Percentiles rank a stretch among this genome's conserved stretches.
phyloP scores from a whole-genome alignment of 2,113 vertebrate genomes.

The Gallinago undulata region DNA sequence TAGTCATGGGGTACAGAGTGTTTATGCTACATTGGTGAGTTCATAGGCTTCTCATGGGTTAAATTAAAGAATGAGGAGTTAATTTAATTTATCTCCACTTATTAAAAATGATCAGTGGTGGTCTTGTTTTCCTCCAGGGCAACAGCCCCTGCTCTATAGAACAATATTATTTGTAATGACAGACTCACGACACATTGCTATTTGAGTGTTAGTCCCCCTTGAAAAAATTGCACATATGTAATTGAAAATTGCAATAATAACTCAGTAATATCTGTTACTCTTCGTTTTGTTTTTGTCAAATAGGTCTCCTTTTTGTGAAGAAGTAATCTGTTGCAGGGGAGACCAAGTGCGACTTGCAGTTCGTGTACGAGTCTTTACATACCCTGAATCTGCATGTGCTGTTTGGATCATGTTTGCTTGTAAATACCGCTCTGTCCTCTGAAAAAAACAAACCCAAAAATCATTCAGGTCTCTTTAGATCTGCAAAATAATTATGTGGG shows the following conservation, averaged over 20 bases:
- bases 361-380: slow-evolving; percentile 89
- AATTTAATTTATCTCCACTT: neutral
- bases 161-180: neutral
- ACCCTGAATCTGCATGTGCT: slow-evolving; percentile 91
- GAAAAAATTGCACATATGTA: neutral
- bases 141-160: neutral
- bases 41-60: neutral
- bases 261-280: neutral
- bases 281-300: neutral
- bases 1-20: neutral
- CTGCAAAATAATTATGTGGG: neutral
- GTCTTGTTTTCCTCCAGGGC: neutral
- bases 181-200: neutral
- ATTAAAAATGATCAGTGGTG: neutral
- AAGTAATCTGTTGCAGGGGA: slow-evolving; percentile 92
- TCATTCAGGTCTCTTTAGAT: neutral
- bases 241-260: neutral
- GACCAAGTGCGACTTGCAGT: slow-evolving; percentile 94
- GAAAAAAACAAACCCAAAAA: slow-evolving; percentile 40
- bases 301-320: slow-evolving; percentile 95
- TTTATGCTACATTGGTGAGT: neutral
- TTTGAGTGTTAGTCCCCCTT: neutral
- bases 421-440: slow-evolving; percentile 95
- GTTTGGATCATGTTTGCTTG: slow-evolving; percentile 99
- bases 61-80: neutral